These are phyloP conservation scores for Melikaiella ostensackeni DNA, from an alignment of 2,888 invertebrate species.

Conservation along the genomic window DNA sequence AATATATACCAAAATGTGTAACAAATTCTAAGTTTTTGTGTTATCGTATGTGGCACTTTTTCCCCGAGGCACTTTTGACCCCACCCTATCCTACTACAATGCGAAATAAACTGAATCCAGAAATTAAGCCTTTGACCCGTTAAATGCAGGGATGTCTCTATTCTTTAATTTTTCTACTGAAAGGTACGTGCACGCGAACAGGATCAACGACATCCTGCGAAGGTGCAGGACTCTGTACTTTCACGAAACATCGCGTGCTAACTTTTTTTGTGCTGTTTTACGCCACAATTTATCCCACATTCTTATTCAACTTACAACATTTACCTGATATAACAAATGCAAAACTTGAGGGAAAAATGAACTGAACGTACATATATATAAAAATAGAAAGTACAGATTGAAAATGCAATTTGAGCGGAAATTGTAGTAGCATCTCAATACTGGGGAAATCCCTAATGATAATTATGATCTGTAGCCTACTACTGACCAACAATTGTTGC, in stretches of 20 bases:
- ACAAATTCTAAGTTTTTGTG: no score
- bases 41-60: no score
- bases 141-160: constrained; percentile 7
- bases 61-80: no score
- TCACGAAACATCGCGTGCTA: constrained; percentile 59
- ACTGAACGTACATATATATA: neutral
- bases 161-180: constrained; percentile 25
- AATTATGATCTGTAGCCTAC: no score
- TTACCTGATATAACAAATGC: constrained; percentile 1
- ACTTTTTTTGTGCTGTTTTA: constrained; percentile 11
- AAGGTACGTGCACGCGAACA: constrained; percentile 51
- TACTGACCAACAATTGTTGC: no score
- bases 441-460: no score
- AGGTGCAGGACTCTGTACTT: constrained; percentile 54
- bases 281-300: constrained; percentile 21
- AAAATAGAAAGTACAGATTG: neutral
- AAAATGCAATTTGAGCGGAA: neutral
- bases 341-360: neutral
- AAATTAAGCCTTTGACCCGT: constrained; percentile 15
- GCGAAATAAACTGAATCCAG: neutral
- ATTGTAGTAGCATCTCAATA: no score
- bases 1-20: no score
- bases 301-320: constrained; percentile 36
- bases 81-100: no score
- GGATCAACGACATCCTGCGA: constrained; percentile 61